These are phyloP conservation scores for Brachypalpus laphriformis DNA, from an alignment of 2,888 invertebrate species.

Conservation along the genomic window DNA sequence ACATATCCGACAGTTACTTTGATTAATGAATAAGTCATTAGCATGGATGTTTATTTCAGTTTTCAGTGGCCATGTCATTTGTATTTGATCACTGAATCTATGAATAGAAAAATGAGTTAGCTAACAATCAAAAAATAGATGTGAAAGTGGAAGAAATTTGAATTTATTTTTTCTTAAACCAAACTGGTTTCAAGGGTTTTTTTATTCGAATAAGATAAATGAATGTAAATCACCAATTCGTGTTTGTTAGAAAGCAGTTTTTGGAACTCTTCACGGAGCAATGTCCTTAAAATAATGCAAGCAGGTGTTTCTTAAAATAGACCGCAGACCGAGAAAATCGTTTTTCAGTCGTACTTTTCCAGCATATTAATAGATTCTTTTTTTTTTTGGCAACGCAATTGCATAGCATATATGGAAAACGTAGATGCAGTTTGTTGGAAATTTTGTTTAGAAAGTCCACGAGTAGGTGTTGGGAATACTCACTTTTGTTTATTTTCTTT, in stretches of 20 bases:
- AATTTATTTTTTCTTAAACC: neutral
- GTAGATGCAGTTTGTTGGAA: conserved; percentile 15
- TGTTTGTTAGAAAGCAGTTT: no score
- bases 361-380: conserved; percentile 40
- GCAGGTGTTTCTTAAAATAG: conserved; percentile 71
- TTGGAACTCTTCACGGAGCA: conserved; percentile 17
- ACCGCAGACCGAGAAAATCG: neutral
- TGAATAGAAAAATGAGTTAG: conserved; percentile 13
- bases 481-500: neutral
- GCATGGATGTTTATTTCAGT: conserved; percentile 6
- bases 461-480: neutral
- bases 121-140: neutral
- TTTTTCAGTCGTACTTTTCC: conserved; percentile 23
- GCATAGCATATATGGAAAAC: neutral
- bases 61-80: neutral
- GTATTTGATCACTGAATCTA: neutral
- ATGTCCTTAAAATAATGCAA: conserved; percentile 61
- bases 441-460: neutral
- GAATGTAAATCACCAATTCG: neutral
- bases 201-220: neutral
- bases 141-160: neutral
- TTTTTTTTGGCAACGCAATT: conserved; percentile 21
- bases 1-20: neutral
- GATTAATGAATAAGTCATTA: conserved; percentile 9
- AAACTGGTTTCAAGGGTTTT: neutral